Base-by-base conservation (phyloP, 2,888 invertebrate species). In the Drosophila kanekoi region DNA sequence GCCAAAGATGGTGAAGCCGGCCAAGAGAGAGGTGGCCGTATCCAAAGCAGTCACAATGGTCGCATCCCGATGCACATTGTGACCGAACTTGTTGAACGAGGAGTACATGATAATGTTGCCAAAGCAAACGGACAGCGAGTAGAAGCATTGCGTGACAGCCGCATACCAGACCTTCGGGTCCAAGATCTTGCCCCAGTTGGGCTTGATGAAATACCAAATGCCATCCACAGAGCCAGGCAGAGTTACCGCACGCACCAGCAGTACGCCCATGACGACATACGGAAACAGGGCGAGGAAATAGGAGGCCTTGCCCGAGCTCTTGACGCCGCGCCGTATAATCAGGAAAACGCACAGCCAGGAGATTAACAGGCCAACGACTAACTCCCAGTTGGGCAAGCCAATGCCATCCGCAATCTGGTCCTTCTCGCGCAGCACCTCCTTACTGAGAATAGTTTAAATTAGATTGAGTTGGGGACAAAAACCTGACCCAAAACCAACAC, bases 241-340 rank as follows among this genome's bases (percentile, higher is more conserved):
- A 0, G 94, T 94, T 0, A 94, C 92, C 0, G 95, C 94, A 54
- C 94, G 92, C n/a, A 95, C 92, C 23, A 96, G 91, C 56, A 96
- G 92, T 20, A 94, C 93, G 56, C 94, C 91, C 91, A 96, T 93
- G 43, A 96, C 94, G 4, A 95, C 92, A 85, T 95, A 95, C 0
- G 96, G 96, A 81, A 96, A 96, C 4, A 96, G 91, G 0, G 96
- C 96, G 10, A 96, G 94, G 85, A 96, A 94, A 87, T 96, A 96
- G 0, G 96, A 95, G 0, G 94, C 95, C 90, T 95, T 95, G 45
- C 95, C 95, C 0, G 95, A 94, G 74, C 94, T 94, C 80, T 93
- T 93, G 1, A 95, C 94, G 1, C 95, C 95, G 0, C 93, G 93
- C 1, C 93, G 91, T 1, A 95, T 92, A 28, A 94, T 93, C 1